Conservation (phyloP, 1,140 invertebrate genomes). For the Drosophila insularis region DNA sequence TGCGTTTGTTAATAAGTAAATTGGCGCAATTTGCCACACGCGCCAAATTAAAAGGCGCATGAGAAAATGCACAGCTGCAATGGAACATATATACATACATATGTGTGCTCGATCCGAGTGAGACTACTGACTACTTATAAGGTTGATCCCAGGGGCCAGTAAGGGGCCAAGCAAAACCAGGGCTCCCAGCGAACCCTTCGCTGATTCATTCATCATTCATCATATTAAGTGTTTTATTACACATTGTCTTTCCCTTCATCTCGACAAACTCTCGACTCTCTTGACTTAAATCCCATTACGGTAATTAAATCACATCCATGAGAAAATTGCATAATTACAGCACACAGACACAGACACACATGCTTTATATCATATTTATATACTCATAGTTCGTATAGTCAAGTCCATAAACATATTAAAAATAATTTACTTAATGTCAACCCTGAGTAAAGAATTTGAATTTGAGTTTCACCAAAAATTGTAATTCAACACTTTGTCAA, state of each 20-base stretch:
- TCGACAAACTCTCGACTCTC: slow-evolving; percentile 34
- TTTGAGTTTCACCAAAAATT: slow-evolving; percentile 52
- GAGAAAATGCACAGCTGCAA: slow-evolving; percentile 60
- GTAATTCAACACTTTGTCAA: slow-evolving; percentile 80
- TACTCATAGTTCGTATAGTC: slow-evolving; percentile 57
- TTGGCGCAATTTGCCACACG: slow-evolving; percentile 76
- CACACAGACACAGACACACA: slow-evolving; percentile 32
- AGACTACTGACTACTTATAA: neutral
- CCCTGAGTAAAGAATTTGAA: slow-evolving; percentile 41
- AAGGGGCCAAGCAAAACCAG: slow-evolving; percentile 6
- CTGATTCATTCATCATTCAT: slow-evolving; percentile 77
- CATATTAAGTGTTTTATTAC: slow-evolving; percentile 81
- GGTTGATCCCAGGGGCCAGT: slow-evolving; percentile 41
- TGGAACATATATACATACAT: neutral
- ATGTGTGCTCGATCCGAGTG: neutral
- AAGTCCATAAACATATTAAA: slow-evolving; percentile 82
- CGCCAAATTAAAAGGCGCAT: slow-evolving; percentile 68
- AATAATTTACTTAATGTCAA: slow-evolving; percentile 82
- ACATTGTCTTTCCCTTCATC: slow-evolving; percentile 39
- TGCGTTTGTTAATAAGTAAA: slow-evolving; percentile 71
- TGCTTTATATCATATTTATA: slow-evolving; percentile 30
- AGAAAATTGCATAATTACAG: slow-evolving; percentile 81
- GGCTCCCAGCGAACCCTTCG: slow-evolving; percentile 53
- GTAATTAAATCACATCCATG: slow-evolving; percentile 82
- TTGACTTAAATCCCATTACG: slow-evolving; percentile 77